phyloP scores from a whole-genome alignment of 2,888 invertebrate species.

The Andricus quercusramuli region DNA sequence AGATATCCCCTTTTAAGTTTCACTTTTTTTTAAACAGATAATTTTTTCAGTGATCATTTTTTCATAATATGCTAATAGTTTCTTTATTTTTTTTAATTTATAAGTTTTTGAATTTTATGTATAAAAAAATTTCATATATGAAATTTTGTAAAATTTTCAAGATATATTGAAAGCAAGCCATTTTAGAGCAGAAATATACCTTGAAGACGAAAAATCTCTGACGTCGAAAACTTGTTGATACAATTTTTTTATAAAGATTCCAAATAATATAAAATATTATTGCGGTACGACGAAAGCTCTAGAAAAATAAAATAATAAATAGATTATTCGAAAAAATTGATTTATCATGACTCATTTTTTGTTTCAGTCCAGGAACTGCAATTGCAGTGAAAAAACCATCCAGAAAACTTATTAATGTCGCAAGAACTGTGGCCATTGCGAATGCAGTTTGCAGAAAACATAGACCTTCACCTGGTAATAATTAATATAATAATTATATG shows the following conservation, averaged over 20 bases:
- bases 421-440: constrained; percentile 13
- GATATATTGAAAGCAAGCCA: no score
- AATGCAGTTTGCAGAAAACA: constrained; percentile 20
- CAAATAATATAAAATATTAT: no score
- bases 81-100: no score
- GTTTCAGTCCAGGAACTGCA: constrained; percentile 5
- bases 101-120: no score
- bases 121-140: no score
- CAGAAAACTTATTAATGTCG: constrained; percentile 28
- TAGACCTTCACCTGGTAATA: constrained; percentile 28
- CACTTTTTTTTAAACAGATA: not conserved
- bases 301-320: not conserved
- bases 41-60: not conserved
- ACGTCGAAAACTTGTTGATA: no score
- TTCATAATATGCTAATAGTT: no score
- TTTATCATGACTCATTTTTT: not conserved
- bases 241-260: no score
- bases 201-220: no score
- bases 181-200: no score
- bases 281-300: no score
- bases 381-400: constrained; percentile 12
- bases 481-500: not conserved
- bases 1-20: not conserved
- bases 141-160: no score
- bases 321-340: not conserved